Evolutionary conservation across 1,140 invertebrate species (phyloP).

Genomic region (Formica exsecta): DNA sequence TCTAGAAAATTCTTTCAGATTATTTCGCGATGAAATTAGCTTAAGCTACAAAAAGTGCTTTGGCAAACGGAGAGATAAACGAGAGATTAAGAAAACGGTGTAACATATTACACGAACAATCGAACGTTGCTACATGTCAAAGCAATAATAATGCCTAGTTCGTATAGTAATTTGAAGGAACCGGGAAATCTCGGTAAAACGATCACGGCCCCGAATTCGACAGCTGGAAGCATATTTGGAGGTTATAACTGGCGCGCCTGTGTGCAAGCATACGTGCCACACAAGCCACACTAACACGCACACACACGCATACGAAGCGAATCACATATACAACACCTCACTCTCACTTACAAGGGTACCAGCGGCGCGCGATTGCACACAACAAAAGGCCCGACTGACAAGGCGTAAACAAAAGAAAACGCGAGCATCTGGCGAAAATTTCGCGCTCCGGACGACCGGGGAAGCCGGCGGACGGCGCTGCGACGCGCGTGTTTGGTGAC

Average conservation of each 20-base stretch:
- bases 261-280: constrained; percentile 76
- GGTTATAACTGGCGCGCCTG: constrained; percentile 80
- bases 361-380: constrained; percentile 82
- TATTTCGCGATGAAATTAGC: background rate
- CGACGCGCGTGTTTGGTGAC: constrained; percentile 52
- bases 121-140: background rate
- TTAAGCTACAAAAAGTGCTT: background rate
- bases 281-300: constrained; percentile 71
- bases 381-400: constrained; percentile 84
- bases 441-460: constrained; percentile 10
- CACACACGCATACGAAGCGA: constrained; percentile 46
- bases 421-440: constrained; percentile 64
- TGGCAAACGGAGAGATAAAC: background rate
- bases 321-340: constrained; percentile 59
- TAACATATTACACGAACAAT: background rate
- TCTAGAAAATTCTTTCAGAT: too few relatives aligned
- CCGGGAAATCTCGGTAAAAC: background rate
- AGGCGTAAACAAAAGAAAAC: constrained; percentile 86
- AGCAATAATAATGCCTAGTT: background rate
- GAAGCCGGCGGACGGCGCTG: constrained; percentile 30
- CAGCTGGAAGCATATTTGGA: constrained; percentile 82
- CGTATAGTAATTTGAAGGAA: background rate
- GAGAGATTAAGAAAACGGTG: background rate
- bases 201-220: constrained; percentile 63
- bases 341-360: constrained; percentile 70